Base-by-base conservation (phyloP, 2,888 invertebrate genomes). In the Thera obeliscata region DNA sequence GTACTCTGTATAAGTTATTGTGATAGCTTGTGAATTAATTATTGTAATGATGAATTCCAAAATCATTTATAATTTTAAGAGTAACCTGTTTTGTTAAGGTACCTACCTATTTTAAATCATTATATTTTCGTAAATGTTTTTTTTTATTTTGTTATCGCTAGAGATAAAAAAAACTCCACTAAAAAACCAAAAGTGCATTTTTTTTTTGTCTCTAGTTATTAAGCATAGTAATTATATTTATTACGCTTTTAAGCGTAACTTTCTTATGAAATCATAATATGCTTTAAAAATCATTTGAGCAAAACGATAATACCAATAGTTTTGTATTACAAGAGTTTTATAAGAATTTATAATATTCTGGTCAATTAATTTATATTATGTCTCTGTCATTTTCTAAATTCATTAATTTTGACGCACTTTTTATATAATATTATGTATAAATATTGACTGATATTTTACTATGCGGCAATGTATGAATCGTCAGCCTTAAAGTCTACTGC, bases 321-420 rank as follows among this genome's bases (percentile, higher is more conserved):
- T 55, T 46, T 50, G 9, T 43, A 43, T 56, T 33, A 22, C 3
- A 54, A 3, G 9, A 36, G 41, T 60, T 66, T 50, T 61, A 57
- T 57, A 54, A 41, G 9, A 52, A 56, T 55, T 56, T 61, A 46
- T 56, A 56, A 36, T 60, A 35, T 62, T 65, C n/a, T 9, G 36
- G 56, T 71, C 56, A 61, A 63, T 67, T 63, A 57, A 43, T 69
- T 67, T 61, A 49, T 49, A 63, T 57, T 55, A 36, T 61, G 59
- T 61, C 66, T 56, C 12, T 36, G 54, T 41, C 52, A 63, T 56
- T 64, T 60, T 4, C 43, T 33, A 60, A 22, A 49, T 49, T 54
- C 55, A 7, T 64, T 66, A 9, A 64, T 69, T 73, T 71, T 54
- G 43, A 67, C 67, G 73, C 77, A 74, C 73, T 57, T 77, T 72